Conservation (phyloP, 1,140 invertebrate genomes). For the Teleopsis dalmanni region DNA sequence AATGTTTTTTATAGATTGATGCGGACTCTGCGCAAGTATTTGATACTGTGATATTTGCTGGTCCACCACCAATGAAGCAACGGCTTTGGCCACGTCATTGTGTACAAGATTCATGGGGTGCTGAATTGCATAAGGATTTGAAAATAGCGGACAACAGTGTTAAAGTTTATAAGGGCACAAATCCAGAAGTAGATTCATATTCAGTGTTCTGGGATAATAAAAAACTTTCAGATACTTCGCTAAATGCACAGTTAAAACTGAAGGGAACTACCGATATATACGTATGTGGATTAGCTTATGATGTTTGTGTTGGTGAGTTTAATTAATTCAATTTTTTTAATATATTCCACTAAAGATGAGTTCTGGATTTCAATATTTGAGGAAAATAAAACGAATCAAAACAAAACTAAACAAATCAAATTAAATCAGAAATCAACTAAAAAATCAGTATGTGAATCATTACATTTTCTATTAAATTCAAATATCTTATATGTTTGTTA, state of each 20-base stretch:
- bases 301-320: slow-evolving; percentile 84
- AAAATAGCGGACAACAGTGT: slow-evolving; percentile 68
- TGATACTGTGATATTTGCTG: slow-evolving; percentile 86
- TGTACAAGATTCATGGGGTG: slow-evolving; percentile 90
- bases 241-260: slow-evolving; percentile 71
- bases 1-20: slow-evolving; percentile 42
- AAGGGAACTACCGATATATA: slow-evolving; percentile 86
- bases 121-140: slow-evolving; percentile 85
- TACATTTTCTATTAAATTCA: too few species aligned
- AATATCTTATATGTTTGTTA: too few species aligned
- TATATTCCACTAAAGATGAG: too few species aligned
- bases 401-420: too few species aligned
- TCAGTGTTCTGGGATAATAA: slow-evolving; percentile 98
- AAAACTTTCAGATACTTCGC: slow-evolving; percentile 76
- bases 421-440: too few species aligned
- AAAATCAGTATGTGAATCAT: too few species aligned
- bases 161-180: slow-evolving; percentile 88
- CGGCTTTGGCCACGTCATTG: slow-evolving; percentile 92
- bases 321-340: too few species aligned
- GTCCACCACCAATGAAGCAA: slow-evolving; percentile 74
- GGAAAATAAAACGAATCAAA: too few species aligned
- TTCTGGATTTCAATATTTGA: too few species aligned
- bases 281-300: slow-evolving; percentile 91
- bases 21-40: slow-evolving; percentile 72
- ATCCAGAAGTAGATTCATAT: slow-evolving; percentile 93